Conservation (phyloP, 2,797 vertebrate species). For the Rhabdomys pumilio region DNA sequence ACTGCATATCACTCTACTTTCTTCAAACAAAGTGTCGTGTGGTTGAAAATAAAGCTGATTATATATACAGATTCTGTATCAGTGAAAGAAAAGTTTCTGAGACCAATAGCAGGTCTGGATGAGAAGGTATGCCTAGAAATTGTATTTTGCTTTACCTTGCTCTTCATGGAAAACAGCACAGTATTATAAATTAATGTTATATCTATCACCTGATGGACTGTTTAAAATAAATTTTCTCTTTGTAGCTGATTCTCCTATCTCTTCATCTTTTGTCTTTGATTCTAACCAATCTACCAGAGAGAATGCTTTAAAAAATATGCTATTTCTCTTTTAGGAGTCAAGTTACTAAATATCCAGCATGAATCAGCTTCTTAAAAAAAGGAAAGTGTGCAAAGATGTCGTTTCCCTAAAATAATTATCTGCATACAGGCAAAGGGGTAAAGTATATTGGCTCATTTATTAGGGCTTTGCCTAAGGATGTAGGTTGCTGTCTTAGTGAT, state of each 20-base stretch:
- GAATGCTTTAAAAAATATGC: background rate
- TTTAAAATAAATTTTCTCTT: background rate
- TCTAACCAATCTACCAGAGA: constrained; percentile 35
- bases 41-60: background rate
- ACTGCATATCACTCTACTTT: constrained; percentile 26
- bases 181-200: background rate
- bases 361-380: constrained; percentile 53
- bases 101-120: background rate
- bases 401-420: constrained; percentile 62
- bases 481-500: constrained; percentile 29
- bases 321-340: constrained; percentile 17
- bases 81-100: background rate
- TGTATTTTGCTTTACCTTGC: background rate
- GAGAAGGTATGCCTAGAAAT: background rate
- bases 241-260: background rate
- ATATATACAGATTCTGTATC: background rate
- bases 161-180: background rate
- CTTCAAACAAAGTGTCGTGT: background rate
- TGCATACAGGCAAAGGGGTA: background rate
- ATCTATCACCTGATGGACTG: background rate
- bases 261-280: constrained; percentile 22
- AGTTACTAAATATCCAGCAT: background rate
- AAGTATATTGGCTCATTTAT: constrained; percentile 66
- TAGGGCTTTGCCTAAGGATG: constrained; percentile 48
- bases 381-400: constrained; percentile 17